Percentiles rank a stretch among this genome's conserved stretches.
These are phyloP conservation scores for Amazona guildingii DNA, from an alignment of 2,113 vertebrate genomes.

Conservation along the genomic window DNA sequence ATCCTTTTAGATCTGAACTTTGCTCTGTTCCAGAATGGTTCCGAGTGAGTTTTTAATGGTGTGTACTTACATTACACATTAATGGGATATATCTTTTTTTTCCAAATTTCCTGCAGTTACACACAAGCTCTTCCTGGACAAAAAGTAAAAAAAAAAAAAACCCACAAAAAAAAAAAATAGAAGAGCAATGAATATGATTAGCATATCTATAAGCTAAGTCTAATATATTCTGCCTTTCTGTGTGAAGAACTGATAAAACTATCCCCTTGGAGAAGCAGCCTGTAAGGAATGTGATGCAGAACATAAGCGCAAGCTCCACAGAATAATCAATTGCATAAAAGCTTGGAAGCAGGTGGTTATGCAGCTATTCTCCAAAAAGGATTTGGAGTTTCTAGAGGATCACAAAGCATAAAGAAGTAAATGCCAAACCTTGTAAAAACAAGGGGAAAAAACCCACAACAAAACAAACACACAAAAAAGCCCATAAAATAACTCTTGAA, in stretches of 20 bases:
- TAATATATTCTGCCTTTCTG: neutral
- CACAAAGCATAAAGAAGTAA: neutral
- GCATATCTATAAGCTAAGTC: neutral
- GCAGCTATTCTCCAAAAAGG: neutral
- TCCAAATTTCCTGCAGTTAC: neutral
- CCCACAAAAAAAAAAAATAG: neutral
- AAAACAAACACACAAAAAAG: no score
- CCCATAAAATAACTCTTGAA: neutral
- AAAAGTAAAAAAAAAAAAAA: neutral
- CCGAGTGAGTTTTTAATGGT: neutral
- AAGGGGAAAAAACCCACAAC: rapidly evolving
- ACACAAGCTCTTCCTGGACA: neutral
- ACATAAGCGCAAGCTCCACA: neutral
- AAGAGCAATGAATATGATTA: neutral
- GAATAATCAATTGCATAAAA: neutral
- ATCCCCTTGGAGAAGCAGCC: neutral
- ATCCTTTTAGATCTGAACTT: neutral
- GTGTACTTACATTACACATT: no score
- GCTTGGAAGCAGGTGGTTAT: neutral
- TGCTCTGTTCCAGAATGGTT: neutral
- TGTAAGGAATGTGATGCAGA: neutral
- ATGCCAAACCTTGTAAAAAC: neutral
- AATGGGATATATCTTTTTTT: neutral
- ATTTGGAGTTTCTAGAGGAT: neutral
- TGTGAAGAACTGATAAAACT: neutral